Conservation (phyloP, 2,888 invertebrate species). For the Folsomia candida region DNA sequence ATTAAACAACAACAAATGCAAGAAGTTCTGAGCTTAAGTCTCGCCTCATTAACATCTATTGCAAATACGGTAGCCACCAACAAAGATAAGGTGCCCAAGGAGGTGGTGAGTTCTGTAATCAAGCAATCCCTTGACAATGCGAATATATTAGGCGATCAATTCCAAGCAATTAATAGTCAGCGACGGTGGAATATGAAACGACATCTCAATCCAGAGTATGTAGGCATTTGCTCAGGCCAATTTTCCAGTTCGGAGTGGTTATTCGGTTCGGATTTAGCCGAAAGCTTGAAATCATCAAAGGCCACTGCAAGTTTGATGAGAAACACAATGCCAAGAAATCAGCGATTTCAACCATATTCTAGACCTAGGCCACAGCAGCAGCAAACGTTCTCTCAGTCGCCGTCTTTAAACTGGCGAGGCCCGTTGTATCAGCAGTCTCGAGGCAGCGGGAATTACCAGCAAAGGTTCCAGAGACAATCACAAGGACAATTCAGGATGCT, state of each 20-base stretch:
- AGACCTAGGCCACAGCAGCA: no score
- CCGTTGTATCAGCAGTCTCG: conserved; percentile 5
- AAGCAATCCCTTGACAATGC: background rate
- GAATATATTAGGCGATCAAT: background rate
- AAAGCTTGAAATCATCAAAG: conserved; percentile 14
- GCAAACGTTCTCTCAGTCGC: no score
- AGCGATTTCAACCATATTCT: background rate
- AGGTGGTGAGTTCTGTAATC: no score
- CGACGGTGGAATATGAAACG: background rate
- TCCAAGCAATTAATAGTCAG: background rate
- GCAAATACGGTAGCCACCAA: background rate
- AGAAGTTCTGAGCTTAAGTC: background rate
- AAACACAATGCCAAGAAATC: background rate
- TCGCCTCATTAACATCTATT: background rate
- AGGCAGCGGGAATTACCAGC: conserved; percentile 12
- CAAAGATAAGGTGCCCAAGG: background rate
- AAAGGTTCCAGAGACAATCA: background rate
- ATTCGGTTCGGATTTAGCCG: conserved; percentile 19
- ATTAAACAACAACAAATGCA: background rate
- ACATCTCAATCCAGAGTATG: conserved; percentile 12
- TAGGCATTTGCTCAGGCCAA: conserved; percentile 5
- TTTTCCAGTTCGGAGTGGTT: background rate
- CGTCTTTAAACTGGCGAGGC: conserved; percentile 27
- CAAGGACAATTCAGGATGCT: background rate
- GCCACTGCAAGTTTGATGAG: conserved; percentile 3